phyloP scores from a whole-genome alignment of 1,140 invertebrate species.

The Atta texana region DNA sequence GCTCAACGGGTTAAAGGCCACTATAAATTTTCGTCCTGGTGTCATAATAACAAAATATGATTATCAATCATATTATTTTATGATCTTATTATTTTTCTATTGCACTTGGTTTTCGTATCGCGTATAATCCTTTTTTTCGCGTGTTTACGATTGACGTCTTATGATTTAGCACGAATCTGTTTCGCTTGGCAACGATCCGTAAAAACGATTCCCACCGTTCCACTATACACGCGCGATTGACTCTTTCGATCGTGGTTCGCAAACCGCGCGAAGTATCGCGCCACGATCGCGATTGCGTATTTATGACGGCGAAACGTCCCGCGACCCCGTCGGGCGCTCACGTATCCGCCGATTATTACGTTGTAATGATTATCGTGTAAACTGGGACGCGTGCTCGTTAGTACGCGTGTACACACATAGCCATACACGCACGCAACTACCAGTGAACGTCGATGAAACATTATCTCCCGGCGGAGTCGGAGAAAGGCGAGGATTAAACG shows the following conservation, averaged over 20 bases:
- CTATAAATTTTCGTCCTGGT: neutral
- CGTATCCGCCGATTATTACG: constrained; percentile 73
- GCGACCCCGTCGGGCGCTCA: constrained; percentile 45
- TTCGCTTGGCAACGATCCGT: constrained; percentile 35
- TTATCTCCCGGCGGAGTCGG: constrained; percentile 46
- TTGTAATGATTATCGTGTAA: constrained; percentile 76
- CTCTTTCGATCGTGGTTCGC: constrained; percentile 22
- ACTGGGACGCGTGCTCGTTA: constrained; percentile 69
- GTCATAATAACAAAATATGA: constrained; percentile 5
- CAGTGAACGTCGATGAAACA: constrained; percentile 49
- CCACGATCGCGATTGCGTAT: constrained; percentile 42
- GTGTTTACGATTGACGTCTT: constrained; percentile 27
- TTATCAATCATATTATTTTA: constrained; percentile 10
- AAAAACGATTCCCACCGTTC: constrained; percentile 25
- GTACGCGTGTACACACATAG: neutral
- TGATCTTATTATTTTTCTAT: neutral
- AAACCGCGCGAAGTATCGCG: constrained; percentile 2
- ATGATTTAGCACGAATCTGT: constrained; percentile 38
- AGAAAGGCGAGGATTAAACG: constrained; percentile 63
- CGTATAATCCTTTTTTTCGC: neutral
- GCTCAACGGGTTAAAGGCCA: constrained; percentile 6
- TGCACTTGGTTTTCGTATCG: neutral
- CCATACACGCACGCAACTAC: neutral
- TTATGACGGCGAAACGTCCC: constrained; percentile 49
- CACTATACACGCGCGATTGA: constrained; percentile 45